Base-by-base conservation (phyloP, 2,888 invertebrate genomes). In the Cheilosia pagana region DNA sequence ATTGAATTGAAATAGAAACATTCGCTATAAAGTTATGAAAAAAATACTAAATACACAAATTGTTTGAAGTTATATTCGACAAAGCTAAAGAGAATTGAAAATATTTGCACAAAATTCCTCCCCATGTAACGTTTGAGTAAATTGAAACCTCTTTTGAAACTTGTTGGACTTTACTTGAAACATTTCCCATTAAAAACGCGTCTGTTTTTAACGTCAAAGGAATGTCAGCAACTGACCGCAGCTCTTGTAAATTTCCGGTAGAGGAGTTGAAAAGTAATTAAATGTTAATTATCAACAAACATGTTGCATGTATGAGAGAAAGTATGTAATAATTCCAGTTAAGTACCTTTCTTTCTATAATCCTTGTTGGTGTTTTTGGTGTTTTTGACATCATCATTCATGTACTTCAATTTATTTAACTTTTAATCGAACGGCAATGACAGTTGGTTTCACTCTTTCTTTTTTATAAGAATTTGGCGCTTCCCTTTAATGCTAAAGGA, bases 191-290 rank as follows among this genome's bases (percentile, higher is more conserved):
- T 45, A 19, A 16, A 16, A 19, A 45, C 7, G 10, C 45, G 8
- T 45, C 16, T 45, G 19, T 8, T 19, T 45, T 7, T 7, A 45
- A 45, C 19, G 16, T 45, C 19, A 45, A 45, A 45, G 45, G 45
- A 45, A 45, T 16, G 45, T 19, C 8, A 45, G 2, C 3, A 19
- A 19, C 8, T 45, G 19, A 19, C 16, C 45, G 19, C 8, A 16
- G 8, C 2, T 45, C 45, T 19, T 19, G 45, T 8, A 3, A 45
- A 45, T 8, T 19, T 16, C 8, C 16, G 8, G 8, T 16, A 16
- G 16, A 16, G 7, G 45, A 45, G 45, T 45, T 19, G 45, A 45
- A 45, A 45, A 45, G 45, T 45, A 45, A 45, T 45, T 45, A 45
- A 45, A 45, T 2, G 19, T 45, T 19, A 8, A 19, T 8, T 7